Percentiles rank a stretch among this genome's conserved stretches.
Conservation (phyloP, 2,113 vertebrate species). For the Mola mola region DNA sequence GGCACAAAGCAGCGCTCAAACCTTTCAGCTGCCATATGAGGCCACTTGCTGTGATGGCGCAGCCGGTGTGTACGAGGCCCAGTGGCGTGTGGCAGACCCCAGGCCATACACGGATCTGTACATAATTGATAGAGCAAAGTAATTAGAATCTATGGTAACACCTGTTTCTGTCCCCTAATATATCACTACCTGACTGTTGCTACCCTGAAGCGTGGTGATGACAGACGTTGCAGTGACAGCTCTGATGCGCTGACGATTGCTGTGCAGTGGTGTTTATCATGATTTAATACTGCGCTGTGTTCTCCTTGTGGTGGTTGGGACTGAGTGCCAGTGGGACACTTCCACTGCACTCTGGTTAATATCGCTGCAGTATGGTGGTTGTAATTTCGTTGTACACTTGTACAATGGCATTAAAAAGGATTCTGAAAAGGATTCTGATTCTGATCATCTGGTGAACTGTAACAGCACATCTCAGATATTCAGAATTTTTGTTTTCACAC, state of each 20-base stretch:
- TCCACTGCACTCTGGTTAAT: constrained; percentile 54
- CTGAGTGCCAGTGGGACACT: constrained; percentile 49
- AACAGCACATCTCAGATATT: too few species aligned
- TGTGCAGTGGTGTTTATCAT: constrained; percentile 72
- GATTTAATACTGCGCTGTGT: constrained; percentile 77
- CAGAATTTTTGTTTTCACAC: too few species aligned
- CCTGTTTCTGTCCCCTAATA: constrained; percentile 81
- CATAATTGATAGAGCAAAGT: constrained; percentile 83
- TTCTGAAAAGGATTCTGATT: too few species aligned
- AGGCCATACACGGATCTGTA: constrained; percentile 70
- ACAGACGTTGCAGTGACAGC: constrained; percentile 71
- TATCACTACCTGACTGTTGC: constrained; percentile 70
- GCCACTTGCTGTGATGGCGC: constrained; percentile 53
- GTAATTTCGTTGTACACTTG: too few species aligned
- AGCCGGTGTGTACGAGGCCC: constrained; percentile 54
- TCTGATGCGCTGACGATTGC: constrained; percentile 75
- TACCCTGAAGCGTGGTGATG: constrained; percentile 66
- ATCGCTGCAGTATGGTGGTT: constrained; percentile 23
- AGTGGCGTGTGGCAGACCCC: constrained; percentile 65
- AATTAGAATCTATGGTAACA: constrained; percentile 79
- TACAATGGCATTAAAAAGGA: too few species aligned
- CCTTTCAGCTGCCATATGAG: constrained; percentile 39
- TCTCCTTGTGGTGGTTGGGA: constrained; percentile 71
- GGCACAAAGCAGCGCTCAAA: constrained; percentile 37
- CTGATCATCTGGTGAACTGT: too few species aligned